Base-by-base conservation (phyloP, 30 jellyfish, hydroid and myxozoan species). In the Hydractinia symbiolongicarpus region DNA sequence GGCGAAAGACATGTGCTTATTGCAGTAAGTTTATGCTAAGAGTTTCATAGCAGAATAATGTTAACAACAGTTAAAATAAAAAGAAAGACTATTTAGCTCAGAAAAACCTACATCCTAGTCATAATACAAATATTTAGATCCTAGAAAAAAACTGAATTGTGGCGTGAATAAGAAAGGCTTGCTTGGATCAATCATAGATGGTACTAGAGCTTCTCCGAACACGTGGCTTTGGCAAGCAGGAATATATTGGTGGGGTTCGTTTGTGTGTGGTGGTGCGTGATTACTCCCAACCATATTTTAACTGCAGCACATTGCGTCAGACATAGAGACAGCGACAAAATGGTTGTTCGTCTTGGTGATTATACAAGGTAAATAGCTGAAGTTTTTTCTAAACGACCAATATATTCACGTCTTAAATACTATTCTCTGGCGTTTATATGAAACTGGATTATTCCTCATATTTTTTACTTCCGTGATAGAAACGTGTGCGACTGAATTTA, bases 281-380 rank as follows among this genome's bases (percentile, higher is more conserved):
- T 74, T 4, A 51, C 83, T 53, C 67, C 83, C 7, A 53, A 44
- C 0, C 68, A 74, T 50, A 50, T 74, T 11, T 49, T 74, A 74
- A 74, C 83, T 7, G 83, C 83, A 49, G 83, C 83, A 30, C 83
- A 74, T 30, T 74, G 83, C 71, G 83, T 74, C 51, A 53, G 61
- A 49, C 54, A 17, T 10, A 51, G 16, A 10, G 20, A 10, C 13
- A 55, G 15, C 15, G 61, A 74, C 5, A 67, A 67, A 0, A 55
- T 74, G 19, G 54, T 67, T 4, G 68, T 74, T 53, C 61, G 50
- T 4, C 83, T 74, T 74, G 83, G 83, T 50, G 83, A 74, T 30
- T 30, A 74, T 74, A 10, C 4, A 4, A 30, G 83, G 83, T 66
- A 66, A 66, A 4, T 13, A 13, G 21, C 70, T 60, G 19, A 60